Conservation (phyloP, 2,888 invertebrate genomes). For the Pseudococcus jackbeardsleyi region DNA sequence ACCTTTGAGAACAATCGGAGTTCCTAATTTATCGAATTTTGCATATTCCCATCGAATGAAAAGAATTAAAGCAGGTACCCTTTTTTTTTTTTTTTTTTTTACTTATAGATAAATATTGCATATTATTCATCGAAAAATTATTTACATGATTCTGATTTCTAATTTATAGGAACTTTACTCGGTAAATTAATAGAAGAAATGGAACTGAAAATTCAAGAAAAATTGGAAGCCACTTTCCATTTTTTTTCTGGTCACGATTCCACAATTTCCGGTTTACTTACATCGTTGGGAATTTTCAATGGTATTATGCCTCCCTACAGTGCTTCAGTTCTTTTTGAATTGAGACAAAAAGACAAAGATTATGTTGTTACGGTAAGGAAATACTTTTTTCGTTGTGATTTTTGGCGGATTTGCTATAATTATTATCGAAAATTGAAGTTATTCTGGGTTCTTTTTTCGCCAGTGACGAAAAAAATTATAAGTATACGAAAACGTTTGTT, state of each 20-base stretch:
- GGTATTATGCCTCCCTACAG: neutral
- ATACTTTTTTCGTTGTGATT: neutral
- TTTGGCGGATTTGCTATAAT: too few species aligned
- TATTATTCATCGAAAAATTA: neutral
- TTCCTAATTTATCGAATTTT: neutral
- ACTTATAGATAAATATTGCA: neutral
- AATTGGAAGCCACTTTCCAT: constrained; percentile 72
- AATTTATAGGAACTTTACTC: constrained; percentile 67
- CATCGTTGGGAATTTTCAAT: neutral
- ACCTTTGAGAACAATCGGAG: neutral
- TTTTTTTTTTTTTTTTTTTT: neutral
- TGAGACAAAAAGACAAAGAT: neutral
- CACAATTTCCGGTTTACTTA: neutral
- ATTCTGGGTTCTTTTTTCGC: too few species aligned
- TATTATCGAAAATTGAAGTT: too few species aligned
- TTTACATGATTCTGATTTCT: neutral
- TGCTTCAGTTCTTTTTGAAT: neutral
- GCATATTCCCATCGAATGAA: neutral
- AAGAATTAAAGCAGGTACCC: neutral
- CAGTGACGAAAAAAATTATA: too few species aligned
- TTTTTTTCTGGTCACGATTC: constrained; percentile 82
- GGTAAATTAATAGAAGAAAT: constrained; percentile 66
- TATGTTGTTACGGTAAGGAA: neutral
- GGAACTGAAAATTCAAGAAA: constrained; percentile 47
- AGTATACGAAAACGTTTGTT: too few species aligned